These are phyloP conservation scores for Tupaia tana DNA, from an alignment of 2,113 vertebrate genomes.

Conservation along the genomic window DNA sequence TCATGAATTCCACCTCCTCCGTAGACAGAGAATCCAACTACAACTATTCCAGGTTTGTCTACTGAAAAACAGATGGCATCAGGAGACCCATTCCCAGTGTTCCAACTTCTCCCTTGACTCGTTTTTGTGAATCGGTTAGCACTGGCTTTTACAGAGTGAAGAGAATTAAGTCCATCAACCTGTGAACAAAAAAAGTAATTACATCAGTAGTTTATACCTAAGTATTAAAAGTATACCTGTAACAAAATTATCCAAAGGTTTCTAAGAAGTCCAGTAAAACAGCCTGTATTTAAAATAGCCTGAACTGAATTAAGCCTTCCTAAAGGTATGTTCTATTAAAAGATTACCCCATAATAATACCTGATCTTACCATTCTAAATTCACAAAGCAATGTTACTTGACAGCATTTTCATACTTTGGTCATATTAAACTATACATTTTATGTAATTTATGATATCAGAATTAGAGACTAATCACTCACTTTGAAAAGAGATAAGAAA, in stretches of 20 bases:
- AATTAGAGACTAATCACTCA: constrained; percentile 19
- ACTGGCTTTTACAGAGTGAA: constrained; percentile 97
- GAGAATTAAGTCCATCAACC: constrained; percentile 96
- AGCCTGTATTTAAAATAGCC: constrained; percentile 37
- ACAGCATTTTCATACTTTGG: constrained; percentile 15
- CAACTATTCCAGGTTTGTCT: constrained; percentile 96
- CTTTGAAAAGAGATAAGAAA: constrained; percentile 40
- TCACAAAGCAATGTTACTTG: constrained; percentile 10
- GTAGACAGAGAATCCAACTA: constrained; percentile 98
- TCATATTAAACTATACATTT: background rate
- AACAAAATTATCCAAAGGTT: constrained; percentile 40
- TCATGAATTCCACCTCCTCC: constrained; percentile 99
- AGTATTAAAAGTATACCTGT: background rate
- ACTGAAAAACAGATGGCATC: constrained; percentile 98
- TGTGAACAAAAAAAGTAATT: constrained; percentile 79
- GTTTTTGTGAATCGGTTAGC: constrained; percentile 98
- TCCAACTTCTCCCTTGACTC: constrained; percentile 99
- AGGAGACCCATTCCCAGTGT: constrained; percentile 98
- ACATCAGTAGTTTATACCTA: background rate
- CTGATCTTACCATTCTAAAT: constrained; percentile 39
- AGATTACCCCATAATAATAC: constrained; percentile 40
- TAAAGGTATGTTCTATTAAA: background rate
- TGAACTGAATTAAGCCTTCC: background rate
- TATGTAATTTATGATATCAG: constrained; percentile 24
- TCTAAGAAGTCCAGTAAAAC: constrained; percentile 40